phyloP scores from a whole-genome alignment of 2,888 invertebrate species.

The Leptinotarsa rubiginosa region DNA sequence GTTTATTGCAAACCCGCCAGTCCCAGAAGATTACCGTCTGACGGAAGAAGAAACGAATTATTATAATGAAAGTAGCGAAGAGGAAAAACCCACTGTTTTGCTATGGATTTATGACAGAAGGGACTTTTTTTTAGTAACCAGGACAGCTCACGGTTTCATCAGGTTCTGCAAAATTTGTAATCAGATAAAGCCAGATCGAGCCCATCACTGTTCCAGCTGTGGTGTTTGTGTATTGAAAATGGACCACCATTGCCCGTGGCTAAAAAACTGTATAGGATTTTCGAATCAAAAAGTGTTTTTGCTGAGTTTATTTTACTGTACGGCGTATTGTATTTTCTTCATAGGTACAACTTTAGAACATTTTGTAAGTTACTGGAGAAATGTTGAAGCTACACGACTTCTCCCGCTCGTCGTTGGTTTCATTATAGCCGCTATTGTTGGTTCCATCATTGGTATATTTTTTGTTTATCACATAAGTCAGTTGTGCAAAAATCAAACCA shows the following conservation, averaged over 20 bases:
- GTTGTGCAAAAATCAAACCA: constrained; percentile 19
- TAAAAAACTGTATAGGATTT: constrained; percentile 57
- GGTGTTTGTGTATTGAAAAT: constrained; percentile 57
- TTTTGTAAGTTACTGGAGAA: constrained; percentile 3
- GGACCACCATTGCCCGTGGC: constrained; percentile 61
- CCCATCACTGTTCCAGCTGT: constrained; percentile 58
- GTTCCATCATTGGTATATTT: constrained; percentile 14
- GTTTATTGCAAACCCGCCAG: constrained; percentile 35
- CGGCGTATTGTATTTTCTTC: constrained; percentile 45
- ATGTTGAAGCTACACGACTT: not conserved
- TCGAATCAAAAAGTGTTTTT: constrained; percentile 57
- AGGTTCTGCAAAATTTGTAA: constrained; percentile 56
- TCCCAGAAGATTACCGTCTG: constrained; percentile 48
- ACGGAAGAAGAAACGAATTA: constrained; percentile 34
- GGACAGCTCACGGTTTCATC: constrained; percentile 28
- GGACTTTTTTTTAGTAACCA: constrained; percentile 21
- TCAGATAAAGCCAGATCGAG: constrained; percentile 58
- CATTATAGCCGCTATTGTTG: constrained; percentile 9
- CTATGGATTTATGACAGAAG: constrained; percentile 58
- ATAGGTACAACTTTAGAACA: constrained; percentile 30
- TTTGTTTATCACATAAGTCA: not conserved
- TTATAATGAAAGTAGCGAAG: constrained; percentile 29
- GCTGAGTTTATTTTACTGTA: constrained; percentile 51
- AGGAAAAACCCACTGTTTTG: constrained; percentile 73
- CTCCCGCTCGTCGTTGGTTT: constrained; percentile 5